Evolutionary conservation across 2,797 vertebrate species (phyloP).

Genomic region (Crocodylus rhombifer): DNA sequence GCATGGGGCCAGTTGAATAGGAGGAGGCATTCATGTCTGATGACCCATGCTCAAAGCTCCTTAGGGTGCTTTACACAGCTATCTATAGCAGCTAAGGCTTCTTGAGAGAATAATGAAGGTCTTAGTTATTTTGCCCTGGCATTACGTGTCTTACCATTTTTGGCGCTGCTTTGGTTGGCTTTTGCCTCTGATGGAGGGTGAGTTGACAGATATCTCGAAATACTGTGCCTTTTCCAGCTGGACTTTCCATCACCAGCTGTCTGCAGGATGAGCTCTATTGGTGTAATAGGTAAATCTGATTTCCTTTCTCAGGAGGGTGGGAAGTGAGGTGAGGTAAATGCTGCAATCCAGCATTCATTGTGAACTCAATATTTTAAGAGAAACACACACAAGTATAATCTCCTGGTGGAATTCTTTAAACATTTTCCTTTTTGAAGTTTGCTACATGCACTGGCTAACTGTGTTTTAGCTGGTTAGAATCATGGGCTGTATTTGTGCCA

Average conservation of each 20-base stretch:
- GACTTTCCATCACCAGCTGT: rapidly evolving
- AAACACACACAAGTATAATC: rapidly evolving
- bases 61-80: neutral
- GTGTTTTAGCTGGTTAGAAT: neutral
- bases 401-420: rapidly evolving
- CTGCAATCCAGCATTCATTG: rapidly evolving
- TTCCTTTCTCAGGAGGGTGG: neutral
- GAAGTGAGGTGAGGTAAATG: rapidly evolving
- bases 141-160: neutral
- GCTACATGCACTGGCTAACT: neutral
- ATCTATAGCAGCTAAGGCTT: neutral
- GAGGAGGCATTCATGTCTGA: neutral
- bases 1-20: rapidly evolving
- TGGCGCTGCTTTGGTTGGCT: neutral
- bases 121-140: rapidly evolving
- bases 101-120: neutral
- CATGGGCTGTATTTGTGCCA: conserved; percentile 53
- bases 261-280: too few relatives aligned
- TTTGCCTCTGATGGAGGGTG: neutral
- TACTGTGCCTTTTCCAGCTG: neutral
- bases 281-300: neutral
- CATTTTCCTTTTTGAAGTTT: rapidly evolving
- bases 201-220: neutral
- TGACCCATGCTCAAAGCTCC: neutral
- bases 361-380: rapidly evolving